Evolutionary conservation across 1,140 invertebrate species (phyloP).

Genomic region (Zaprionus capensis): DNA sequence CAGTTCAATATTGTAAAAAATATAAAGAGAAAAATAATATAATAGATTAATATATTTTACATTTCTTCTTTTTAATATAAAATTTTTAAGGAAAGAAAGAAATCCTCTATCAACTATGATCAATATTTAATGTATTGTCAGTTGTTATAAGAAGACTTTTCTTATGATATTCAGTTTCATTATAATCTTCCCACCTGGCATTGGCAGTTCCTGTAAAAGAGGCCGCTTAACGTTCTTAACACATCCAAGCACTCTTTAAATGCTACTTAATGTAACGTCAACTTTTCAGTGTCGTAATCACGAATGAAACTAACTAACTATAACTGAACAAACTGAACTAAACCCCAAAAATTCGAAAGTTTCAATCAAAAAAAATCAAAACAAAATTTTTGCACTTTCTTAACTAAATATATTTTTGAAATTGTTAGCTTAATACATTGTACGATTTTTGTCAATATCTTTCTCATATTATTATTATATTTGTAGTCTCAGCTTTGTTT

Average conservation of each 20-base stretch:
- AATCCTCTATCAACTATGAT: not conserved
- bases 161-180: not conserved
- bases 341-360: not conserved
- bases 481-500: slow-evolving; percentile 78
- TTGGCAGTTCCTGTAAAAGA: slow-evolving; percentile 14
- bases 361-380: slow-evolving; percentile 19
- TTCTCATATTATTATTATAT: slow-evolving; percentile 45
- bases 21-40: not conserved
- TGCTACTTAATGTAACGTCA: slow-evolving; percentile 23
- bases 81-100: not conserved
- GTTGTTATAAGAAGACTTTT: not conserved
- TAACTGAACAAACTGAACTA: not conserved
- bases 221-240: slow-evolving; percentile 19
- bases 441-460: slow-evolving; percentile 44
- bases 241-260: slow-evolving; percentile 10
- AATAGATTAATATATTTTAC: no score
- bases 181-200: not conserved
- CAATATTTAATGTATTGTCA: not conserved
- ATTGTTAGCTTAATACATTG: slow-evolving; percentile 49
- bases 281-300: slow-evolving; percentile 10
- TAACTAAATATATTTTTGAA: slow-evolving; percentile 32
- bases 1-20: not conserved
- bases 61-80: no score
- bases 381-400: slow-evolving; percentile 79
- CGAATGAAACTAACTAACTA: slow-evolving; percentile 5